A percentile compares a stretch with the other conserved stretches of the same genome.
phyloP scores from a whole-genome alignment of 2,888 invertebrate species.

The Eumerus sabulonum region DNA sequence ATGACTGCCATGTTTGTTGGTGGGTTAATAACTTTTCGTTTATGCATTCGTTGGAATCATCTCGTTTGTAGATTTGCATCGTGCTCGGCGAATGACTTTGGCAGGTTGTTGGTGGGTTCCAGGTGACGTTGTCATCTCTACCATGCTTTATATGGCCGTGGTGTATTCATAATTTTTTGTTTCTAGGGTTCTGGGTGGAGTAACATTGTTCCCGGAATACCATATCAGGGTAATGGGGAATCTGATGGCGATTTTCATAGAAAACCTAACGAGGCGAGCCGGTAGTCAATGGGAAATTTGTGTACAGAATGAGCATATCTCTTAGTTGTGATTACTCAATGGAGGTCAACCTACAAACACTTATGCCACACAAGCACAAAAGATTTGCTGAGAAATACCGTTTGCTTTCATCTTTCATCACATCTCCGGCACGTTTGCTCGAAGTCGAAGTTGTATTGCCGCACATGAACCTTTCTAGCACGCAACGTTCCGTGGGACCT shows the following conservation, averaged over 20 bases:
- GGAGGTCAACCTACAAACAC: no score
- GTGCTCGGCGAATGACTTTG: constrained; percentile 39
- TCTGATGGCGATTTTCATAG: no score
- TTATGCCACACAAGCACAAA: no score
- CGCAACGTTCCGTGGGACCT: constrained; percentile 29
- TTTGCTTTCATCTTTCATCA: constrained; percentile 12
- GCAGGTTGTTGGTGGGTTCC: constrained; percentile 16
- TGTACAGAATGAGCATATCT: no score
- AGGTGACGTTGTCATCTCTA: constrained; percentile 51
- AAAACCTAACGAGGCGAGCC: no score
- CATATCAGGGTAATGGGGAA: neutral
- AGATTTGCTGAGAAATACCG: no score
- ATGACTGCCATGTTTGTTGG: constrained; percentile 1
- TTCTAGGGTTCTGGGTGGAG: neutral
- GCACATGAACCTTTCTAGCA: constrained; percentile 36
- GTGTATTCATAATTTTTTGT: constrained; percentile 30
- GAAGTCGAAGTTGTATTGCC: neutral
- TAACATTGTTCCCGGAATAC: neutral
- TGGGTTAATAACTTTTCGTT: constrained; percentile 41
- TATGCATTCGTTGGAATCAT: constrained; percentile 22
- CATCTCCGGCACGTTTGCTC: constrained; percentile 39
- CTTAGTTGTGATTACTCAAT: no score
- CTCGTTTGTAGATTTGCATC: constrained; percentile 40
- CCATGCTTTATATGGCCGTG: constrained; percentile 37
- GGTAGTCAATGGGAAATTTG: no score